Evolutionary conservation across 2,113 vertebrate genomes (phyloP).

Genomic region (Cinclus cinclus): DNA sequence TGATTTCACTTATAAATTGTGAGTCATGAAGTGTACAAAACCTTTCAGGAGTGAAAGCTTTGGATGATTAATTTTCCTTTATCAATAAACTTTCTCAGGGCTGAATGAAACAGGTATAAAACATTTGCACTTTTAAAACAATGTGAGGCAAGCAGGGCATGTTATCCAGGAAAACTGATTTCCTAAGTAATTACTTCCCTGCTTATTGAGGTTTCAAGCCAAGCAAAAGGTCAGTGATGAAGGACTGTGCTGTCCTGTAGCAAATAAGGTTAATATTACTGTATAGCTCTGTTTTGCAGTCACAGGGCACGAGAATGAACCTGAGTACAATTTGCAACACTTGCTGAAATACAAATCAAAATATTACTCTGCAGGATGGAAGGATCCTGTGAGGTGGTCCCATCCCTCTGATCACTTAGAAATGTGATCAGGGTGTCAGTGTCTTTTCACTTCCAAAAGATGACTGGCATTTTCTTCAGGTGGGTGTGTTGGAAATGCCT

Average conservation of each 20-base stretch:
- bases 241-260: not conserved
- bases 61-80: not conserved
- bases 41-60: not conserved
- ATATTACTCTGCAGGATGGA: not conserved
- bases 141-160: not conserved
- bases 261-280: conserved; percentile 27
- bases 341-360: not conserved
- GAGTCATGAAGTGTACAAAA: conserved; percentile 18
- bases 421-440: not conserved
- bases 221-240: conserved; percentile 13
- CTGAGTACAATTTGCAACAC: not conserved
- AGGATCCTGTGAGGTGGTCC: not conserved
- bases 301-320: not conserved
- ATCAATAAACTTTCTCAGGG: conserved; percentile 2
- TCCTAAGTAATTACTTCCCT: conserved; percentile 50
- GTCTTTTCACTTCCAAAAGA: not conserved
- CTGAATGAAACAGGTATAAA: not conserved
- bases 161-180: conserved; percentile 40
- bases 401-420: not conserved
- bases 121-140: conserved; percentile 1
- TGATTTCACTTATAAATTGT: conserved; percentile 11
- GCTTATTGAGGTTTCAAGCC: conserved; percentile 20
- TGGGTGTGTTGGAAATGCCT: not conserved
- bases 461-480: not conserved
- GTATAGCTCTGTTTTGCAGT: not conserved